phyloP scores from a whole-genome alignment of 1,140 invertebrate genomes.

The Rhagoletis zephyria region DNA sequence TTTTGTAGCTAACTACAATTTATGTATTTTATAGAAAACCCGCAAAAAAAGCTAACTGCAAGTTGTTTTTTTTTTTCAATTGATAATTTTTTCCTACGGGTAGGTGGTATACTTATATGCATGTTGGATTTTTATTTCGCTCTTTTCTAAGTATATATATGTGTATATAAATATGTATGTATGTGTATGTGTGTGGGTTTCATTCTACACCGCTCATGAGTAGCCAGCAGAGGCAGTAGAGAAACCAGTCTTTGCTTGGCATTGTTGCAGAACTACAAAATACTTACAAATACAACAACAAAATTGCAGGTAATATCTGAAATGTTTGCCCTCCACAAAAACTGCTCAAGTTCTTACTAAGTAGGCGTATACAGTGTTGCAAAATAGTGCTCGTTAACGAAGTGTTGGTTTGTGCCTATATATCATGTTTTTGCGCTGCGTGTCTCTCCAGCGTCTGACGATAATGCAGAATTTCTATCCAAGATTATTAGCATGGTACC shows the following conservation, averaged over 20 bases:
- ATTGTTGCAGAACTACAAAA: constrained; percentile 41
- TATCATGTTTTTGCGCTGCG: too few species aligned
- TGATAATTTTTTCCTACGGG: neutral
- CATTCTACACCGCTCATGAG: neutral
- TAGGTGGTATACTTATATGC: neutral
- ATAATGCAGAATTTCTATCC: too few species aligned
- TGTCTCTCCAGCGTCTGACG: too few species aligned
- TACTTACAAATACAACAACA: neutral
- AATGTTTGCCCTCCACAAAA: neutral
- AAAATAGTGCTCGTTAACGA: neutral
- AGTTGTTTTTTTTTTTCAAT: neutral
- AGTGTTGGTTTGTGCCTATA: too few species aligned
- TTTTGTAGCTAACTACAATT: too few species aligned
- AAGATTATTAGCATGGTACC: too few species aligned
- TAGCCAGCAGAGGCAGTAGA: neutral
- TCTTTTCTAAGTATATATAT: neutral
- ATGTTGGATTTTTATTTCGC: neutral
- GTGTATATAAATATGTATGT: neutral
- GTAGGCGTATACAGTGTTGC: constrained; percentile 13
- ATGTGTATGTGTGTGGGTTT: neutral
- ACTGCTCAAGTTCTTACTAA: constrained; percentile 18
- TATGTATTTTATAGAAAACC: too few species aligned
- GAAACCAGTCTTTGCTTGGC: constrained; percentile 36
- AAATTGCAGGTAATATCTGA: constrained; percentile 37
- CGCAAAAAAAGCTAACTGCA: too few species aligned